Conservation (phyloP, 1,140 invertebrate species). For the Bombus sylvicola region DNA sequence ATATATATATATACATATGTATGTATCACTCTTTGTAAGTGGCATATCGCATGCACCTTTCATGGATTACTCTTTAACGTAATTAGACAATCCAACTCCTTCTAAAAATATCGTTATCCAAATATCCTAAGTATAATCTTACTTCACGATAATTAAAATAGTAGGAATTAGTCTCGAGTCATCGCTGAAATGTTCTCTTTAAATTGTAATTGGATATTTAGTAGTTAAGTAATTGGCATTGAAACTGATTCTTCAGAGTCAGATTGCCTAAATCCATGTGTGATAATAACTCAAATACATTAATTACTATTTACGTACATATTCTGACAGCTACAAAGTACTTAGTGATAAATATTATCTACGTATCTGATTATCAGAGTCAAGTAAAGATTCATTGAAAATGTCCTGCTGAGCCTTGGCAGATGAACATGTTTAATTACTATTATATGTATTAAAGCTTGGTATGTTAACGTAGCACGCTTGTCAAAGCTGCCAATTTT, state of each 20-base stretch:
- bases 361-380: conserved; percentile 22
- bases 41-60: conserved; percentile 59
- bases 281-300: conserved; percentile 51
- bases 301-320: conserved; percentile 40
- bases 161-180: conserved; percentile 33
- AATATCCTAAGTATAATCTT: conserved; percentile 36
- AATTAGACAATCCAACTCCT: conserved; percentile 56
- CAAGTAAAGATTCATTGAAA: conserved; percentile 50
- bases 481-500: conserved; percentile 38
- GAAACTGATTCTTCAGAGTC: conserved; percentile 17
- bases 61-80: conserved; percentile 39
- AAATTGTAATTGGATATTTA: not conserved
- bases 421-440: conserved; percentile 37
- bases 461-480: conserved; percentile 40
- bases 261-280: conserved; percentile 27
- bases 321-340: conserved; percentile 43
- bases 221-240: conserved; percentile 25
- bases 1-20: conserved; percentile 43
- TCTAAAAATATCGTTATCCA: conserved; percentile 25
- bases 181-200: conserved; percentile 13
- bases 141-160: conserved; percentile 45
- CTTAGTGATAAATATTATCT: conserved; percentile 49
- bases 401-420: conserved; percentile 44
- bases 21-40: conserved; percentile 65
- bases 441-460: conserved; percentile 35